Percentiles rank a stretch among this genome's conserved stretches.
Conservation (phyloP, 37 sponge, comb jelly and placozoan species). For the Cliona cf. orientalis region DNA sequence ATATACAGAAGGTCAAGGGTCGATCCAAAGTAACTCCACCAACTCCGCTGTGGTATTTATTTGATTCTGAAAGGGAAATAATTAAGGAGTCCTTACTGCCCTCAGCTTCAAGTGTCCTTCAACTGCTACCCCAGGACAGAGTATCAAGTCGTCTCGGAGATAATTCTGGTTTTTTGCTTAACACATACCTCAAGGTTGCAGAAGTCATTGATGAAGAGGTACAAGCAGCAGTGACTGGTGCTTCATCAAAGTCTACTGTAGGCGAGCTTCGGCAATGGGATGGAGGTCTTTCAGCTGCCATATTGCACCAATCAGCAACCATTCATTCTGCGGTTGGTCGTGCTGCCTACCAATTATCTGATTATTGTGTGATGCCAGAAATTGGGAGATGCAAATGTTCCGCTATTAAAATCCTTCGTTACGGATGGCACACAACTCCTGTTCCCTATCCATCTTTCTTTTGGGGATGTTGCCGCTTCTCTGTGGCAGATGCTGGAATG, state of each 20-base stretch:
- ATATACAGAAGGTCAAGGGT: not conserved
- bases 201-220: not conserved
- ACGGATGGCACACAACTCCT: not conserved
- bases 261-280: not conserved
- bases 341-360: not conserved
- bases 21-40: not conserved
- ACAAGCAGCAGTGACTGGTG: not conserved
- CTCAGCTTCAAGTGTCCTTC: not conserved
- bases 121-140: not conserved
- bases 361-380: not conserved
- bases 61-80: slow-evolving; percentile 8
- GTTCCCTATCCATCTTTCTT: slow-evolving; percentile 9
- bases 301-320: not conserved
- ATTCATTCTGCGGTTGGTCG: not conserved
- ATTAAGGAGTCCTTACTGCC: not conserved
- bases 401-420: not conserved
- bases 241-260: not conserved
- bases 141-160: not conserved
- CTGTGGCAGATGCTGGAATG: not conserved
- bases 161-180: slow-evolving; percentile 9
- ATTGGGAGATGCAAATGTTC: not conserved
- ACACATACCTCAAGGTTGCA: not conserved
- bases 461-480: not conserved
- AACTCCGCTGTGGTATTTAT: slow-evolving; percentile 10
- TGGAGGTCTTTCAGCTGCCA: not conserved